Conservation (phyloP, 2,888 invertebrate genomes). For the Cyrtodaria siliqua region DNA sequence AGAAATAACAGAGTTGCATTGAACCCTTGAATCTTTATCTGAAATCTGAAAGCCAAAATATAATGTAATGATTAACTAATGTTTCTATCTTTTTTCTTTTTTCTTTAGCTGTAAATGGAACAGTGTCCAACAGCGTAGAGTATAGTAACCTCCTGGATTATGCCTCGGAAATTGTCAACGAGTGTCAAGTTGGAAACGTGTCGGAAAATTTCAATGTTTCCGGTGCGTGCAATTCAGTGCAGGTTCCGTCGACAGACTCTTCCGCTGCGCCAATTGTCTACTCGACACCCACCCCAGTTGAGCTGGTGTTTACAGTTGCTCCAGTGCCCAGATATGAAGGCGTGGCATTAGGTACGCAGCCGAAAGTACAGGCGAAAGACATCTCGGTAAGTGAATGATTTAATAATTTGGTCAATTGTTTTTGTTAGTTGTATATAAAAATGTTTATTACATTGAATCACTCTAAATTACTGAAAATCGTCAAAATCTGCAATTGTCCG, state of each 20-base stretch:
- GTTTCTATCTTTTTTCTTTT: background rate
- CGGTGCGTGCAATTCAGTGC: conserved; percentile 37
- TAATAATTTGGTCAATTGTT: too few species aligned
- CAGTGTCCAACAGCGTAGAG: conserved; percentile 34
- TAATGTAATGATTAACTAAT: background rate
- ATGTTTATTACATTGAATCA: too few species aligned
- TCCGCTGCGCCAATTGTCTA: conserved; percentile 8
- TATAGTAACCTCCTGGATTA: conserved; percentile 29
- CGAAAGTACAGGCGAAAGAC: conserved; percentile 35
- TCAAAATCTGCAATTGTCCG: too few species aligned
- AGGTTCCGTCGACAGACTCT: conserved; percentile 23
- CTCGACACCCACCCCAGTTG: conserved; percentile 33
- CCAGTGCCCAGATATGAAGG: conserved; percentile 40
- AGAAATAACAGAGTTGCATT: too few species aligned
- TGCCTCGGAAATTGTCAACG: conserved; percentile 54
- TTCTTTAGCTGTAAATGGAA: conserved; percentile 31
- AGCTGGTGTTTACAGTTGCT: conserved; percentile 26
- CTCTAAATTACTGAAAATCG: too few species aligned
- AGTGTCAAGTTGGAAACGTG: conserved; percentile 57
- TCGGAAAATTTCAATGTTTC: conserved; percentile 35
- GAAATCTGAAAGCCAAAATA: too few species aligned
- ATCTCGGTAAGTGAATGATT: conserved; percentile 37
- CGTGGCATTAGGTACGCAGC: conserved; percentile 35
- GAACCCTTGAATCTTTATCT: too few species aligned
- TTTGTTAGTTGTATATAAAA: too few species aligned